Conservation (phyloP, 2,113 vertebrate species). For the Rattus norvegicus region DNA sequence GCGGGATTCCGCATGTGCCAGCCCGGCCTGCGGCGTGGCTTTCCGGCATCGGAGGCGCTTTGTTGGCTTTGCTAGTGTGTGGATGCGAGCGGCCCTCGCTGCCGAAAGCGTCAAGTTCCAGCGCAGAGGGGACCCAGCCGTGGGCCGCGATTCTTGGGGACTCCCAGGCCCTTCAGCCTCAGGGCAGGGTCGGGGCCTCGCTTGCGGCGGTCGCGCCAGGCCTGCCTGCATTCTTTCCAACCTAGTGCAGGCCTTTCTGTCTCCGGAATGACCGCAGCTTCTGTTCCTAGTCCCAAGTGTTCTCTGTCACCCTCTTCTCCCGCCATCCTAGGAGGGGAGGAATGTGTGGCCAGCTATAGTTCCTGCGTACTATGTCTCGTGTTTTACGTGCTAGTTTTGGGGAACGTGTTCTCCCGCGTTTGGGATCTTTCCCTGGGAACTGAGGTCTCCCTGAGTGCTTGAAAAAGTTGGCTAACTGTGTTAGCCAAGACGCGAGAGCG, state of each 20-base stretch:
- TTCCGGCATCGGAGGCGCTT: conserved; percentile 38
- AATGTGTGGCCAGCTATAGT: neutral
- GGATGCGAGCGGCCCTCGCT: neutral
- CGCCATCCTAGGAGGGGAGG: neutral
- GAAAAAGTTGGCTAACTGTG: conserved; percentile 9
- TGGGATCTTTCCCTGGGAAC: neutral
- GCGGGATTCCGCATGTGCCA: neutral
- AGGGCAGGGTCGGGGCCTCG: neutral
- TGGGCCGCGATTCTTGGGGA: neutral
- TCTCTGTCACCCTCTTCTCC: neutral
- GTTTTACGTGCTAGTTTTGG: neutral
- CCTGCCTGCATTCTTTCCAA: neutral
- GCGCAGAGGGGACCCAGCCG: neutral
- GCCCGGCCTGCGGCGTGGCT: conserved; percentile 46
- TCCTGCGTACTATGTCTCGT: neutral
- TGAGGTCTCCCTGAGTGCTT: neutral
- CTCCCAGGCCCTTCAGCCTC: neutral
- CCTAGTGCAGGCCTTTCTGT: neutral
- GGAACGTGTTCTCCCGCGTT: neutral
- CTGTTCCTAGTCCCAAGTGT: neutral
- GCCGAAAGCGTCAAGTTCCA: neutral
- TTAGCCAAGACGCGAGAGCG: neutral
- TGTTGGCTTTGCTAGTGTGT: conserved; percentile 56
- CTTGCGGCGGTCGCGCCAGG: neutral
- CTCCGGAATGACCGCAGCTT: neutral